A percentile compares a stretch with the other conserved stretches of the same genome.
These are phyloP conservation scores for Ctenosaura bakeri DNA, from an alignment of 2,797 vertebrate genomes.

Conservation along the genomic window DNA sequence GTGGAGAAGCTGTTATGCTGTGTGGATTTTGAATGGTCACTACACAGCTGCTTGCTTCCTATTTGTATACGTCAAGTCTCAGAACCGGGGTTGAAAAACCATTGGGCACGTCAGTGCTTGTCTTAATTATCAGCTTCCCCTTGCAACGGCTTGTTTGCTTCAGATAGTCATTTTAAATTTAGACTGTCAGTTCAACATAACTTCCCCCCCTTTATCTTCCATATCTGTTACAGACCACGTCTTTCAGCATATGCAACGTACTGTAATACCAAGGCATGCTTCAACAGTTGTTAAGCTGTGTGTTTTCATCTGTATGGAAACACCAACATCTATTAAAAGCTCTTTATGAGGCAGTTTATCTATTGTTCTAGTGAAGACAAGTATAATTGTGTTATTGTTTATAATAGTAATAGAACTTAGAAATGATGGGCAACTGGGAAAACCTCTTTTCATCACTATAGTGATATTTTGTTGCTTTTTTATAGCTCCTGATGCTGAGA, in stretches of 20 bases:
- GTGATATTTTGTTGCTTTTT: not conserved
- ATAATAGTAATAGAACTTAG: not conserved
- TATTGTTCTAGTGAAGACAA: not conserved
- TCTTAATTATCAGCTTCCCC: conserved; percentile 12
- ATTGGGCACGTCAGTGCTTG: not conserved
- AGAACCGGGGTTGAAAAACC: not conserved
- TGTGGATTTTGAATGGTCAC: not conserved
- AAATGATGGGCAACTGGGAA: conserved; percentile 25
- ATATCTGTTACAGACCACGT: not conserved
- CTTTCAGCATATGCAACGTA: conserved; percentile 7
- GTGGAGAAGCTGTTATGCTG: not conserved
- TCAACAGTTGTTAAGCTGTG: not conserved
- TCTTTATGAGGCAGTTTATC: conserved; percentile 22
- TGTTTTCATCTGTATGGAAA: not conserved
- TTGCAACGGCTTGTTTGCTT: conserved; percentile 10
- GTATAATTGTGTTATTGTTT: conserved; percentile 4
- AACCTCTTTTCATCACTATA: conserved; percentile 1
- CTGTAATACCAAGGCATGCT: not conserved
- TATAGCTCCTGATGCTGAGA: not conserved
- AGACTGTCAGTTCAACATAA: not conserved
- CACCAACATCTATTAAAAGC: conserved; percentile 2
- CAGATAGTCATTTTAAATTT: conserved; percentile 23
- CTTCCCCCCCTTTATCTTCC: not conserved
- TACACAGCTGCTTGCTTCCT: not conserved
- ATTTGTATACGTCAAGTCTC: not conserved